Percentiles rank a stretch among this genome's conserved stretches.
Conservation (phyloP, 2,113 vertebrate genomes). For the Ginglymostoma cirratum region DNA sequence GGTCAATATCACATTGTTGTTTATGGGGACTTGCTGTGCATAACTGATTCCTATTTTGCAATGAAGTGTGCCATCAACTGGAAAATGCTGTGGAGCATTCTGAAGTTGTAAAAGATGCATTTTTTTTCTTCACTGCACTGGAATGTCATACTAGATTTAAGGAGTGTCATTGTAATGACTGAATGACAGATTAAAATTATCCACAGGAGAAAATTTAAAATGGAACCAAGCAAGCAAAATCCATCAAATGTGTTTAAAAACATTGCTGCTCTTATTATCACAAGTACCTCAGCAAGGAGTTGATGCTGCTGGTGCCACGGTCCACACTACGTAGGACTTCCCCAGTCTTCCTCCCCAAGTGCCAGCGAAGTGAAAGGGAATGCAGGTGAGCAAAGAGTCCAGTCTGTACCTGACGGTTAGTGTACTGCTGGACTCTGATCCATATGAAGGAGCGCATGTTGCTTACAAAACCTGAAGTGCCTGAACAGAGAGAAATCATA, state of each 20-base stretch:
- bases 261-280: not conserved
- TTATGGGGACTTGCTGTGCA: not conserved
- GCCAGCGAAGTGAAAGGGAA: conserved; percentile 82
- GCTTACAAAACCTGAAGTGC: conserved; percentile 77
- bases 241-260: too few species aligned
- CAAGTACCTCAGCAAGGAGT: conserved; percentile 81
- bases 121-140: not conserved
- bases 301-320: conserved; percentile 82
- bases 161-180: not conserved
- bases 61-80: not conserved
- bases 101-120: not conserved
- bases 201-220: not conserved
- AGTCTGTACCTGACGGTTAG: conserved; percentile 74
- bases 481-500: conserved; percentile 42
- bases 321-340: conserved; percentile 86
- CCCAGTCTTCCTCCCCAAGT: conserved; percentile 80
- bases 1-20: not conserved
- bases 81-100: not conserved
- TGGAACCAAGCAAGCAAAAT: not conserved
- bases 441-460: conserved; percentile 86
- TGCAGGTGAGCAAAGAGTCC: conserved; percentile 82
- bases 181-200: not conserved
- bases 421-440: conserved; percentile 95
- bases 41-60: not conserved
- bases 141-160: not conserved